These are phyloP conservation scores for Digitonthophagus gazella DNA, from an alignment of 2,888 invertebrate species.

Conservation along the genomic window DNA sequence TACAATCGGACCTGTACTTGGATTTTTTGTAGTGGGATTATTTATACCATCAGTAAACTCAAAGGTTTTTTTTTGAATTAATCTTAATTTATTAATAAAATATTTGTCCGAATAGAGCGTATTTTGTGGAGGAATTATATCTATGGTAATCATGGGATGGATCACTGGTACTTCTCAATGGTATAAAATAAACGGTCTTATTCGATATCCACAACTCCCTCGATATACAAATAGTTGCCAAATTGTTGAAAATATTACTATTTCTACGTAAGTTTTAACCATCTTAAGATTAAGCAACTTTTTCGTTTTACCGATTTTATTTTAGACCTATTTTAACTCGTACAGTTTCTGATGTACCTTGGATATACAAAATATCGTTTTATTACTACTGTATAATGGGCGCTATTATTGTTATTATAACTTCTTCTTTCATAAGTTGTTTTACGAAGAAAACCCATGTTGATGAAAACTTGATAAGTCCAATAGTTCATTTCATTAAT, in stretches of 20 bases:
- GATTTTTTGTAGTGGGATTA: slow-evolving; percentile 66
- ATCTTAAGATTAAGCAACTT: too few species aligned
- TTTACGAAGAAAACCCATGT: slow-evolving; percentile 24
- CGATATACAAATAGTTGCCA: slow-evolving; percentile 35
- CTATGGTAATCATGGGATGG: slow-evolving; percentile 18
- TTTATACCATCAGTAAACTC: slow-evolving; percentile 64
- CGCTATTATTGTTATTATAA: slow-evolving; percentile 23
- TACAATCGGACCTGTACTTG: slow-evolving; percentile 63
- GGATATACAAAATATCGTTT: slow-evolving; percentile 31
- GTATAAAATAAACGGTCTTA: slow-evolving; percentile 33
- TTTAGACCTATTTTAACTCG: too few species aligned
- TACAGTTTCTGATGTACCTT: too few species aligned
- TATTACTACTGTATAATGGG: slow-evolving; percentile 32
- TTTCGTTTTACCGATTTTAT: too few species aligned
- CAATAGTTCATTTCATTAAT: slow-evolving; percentile 22
- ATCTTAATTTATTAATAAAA: too few species aligned
- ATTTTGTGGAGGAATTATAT: slow-evolving; percentile 19
- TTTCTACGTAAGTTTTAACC: neutral
- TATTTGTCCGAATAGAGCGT: too few species aligned
- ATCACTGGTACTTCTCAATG: slow-evolving; percentile 35
- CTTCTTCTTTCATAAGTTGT: slow-evolving; percentile 31
- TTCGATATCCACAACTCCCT: slow-evolving; percentile 33
- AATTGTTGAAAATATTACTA: neutral
- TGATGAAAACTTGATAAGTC: slow-evolving; percentile 30
- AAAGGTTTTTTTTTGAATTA: too few species aligned